Evolutionary conservation across 2,888 invertebrate genomes (phyloP), one percentile per base, ranked within the genome.

Genomic region (Acronicta aceris): DNA sequence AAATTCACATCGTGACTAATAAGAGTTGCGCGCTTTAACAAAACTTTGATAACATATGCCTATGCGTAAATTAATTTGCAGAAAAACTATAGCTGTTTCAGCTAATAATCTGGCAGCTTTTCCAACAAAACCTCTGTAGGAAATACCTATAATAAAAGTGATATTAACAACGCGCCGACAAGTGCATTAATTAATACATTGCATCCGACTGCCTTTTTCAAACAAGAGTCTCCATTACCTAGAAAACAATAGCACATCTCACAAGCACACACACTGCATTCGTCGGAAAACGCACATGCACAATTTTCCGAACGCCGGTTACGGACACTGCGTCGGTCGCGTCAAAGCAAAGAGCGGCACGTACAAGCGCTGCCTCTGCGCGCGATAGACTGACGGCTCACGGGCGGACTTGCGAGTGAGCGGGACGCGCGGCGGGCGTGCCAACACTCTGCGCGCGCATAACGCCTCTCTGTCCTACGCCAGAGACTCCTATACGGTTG

Each of bases 211-310:
- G 91, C 89, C 88, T 90, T 88, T 89, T 88, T 84, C 80, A 78
- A 89, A 89, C 83, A 90, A 86, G 85, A 84, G 83, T 86, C 80
- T 79, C 86, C 84, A 74, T 94, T 93, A 94, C 94, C 94, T 94
- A 94, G 91, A 91, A 93, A 94, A 94, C 92, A 94, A 94, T 92
- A 91, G 93, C 94, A 94, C 94, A 94, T 94, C 89, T 90, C 94
- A 94, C 93, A 91, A 90, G 86, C 92, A 94, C 93, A 93, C 89
- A 94, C 94, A 93, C 93, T 92, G 89, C 90, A 89, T 84, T 88
- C 86, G 87, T 89, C 93, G 94, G 94, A 93, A 94, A 94, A 92
- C 92, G 94, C 94, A 94, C 94, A 94, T 93, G 92, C 94, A 94
- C 94, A 94, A 94, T 94, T 94, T 93, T 93, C 94, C 94, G 93